Percentiles rank a stretch among this genome's conserved stretches.
These are phyloP conservation scores for Lindbergichthys nudifrons DNA, from an alignment of 2,797 vertebrate genomes.

Conservation along the genomic window DNA sequence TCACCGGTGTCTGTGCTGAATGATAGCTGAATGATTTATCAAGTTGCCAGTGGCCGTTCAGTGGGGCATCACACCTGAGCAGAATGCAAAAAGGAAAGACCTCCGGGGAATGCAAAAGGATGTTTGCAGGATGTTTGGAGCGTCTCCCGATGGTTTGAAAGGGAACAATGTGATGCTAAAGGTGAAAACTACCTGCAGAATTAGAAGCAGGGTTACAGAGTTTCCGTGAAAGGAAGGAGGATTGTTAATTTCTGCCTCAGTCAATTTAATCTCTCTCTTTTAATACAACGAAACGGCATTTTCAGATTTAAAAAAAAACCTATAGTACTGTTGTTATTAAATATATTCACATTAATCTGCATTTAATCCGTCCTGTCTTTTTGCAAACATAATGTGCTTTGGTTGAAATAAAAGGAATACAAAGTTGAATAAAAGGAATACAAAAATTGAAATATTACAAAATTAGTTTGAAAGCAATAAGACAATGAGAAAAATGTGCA, in stretches of 20 bases:
- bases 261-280: constrained; percentile 12
- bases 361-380: not conserved
- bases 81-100: constrained; percentile 50
- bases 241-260: constrained; percentile 36
- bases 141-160: constrained; percentile 47
- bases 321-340: constrained; percentile 26
- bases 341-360: constrained; percentile 25
- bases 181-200: constrained; percentile 33
- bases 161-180: constrained; percentile 12
- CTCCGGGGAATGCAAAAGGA: constrained; percentile 20
- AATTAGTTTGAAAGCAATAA: no score
- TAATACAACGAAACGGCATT: constrained; percentile 31
- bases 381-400: no score
- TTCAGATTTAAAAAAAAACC: constrained; percentile 30
- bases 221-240: constrained; percentile 8
- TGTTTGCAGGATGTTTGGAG: constrained; percentile 32
- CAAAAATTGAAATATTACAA: no score
- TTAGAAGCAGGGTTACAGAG: constrained; percentile 22
- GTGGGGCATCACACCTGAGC: constrained; percentile 39
- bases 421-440: no score
- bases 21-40: constrained; percentile 74
- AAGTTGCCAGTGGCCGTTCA: constrained; percentile 61
- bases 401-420: no score
- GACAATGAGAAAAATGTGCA: no score
- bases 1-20: constrained; percentile 62